Evolutionary conservation across 2,888 invertebrate genomes (phyloP).

Genomic region (Cosmia pyralina): DNA sequence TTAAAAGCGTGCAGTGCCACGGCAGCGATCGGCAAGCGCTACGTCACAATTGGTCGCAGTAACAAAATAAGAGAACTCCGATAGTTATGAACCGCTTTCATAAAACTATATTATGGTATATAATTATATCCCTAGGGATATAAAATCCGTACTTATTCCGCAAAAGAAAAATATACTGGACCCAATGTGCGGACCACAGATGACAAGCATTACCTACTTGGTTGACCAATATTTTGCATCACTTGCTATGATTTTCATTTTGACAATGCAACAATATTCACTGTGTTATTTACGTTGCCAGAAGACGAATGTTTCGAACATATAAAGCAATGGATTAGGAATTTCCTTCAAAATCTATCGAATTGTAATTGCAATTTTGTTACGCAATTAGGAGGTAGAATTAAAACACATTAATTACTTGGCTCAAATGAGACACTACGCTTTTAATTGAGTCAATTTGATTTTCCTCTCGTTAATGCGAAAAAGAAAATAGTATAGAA

Average conservation of each 20-base stretch:
- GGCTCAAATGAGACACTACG: not conserved
- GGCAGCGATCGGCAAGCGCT: no score
- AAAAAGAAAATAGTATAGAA: no score
- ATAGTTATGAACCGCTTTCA: no score
- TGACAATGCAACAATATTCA: not conserved
- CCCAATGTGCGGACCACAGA: not conserved
- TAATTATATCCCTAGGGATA: no score
- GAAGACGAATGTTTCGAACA: not conserved
- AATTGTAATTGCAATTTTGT: not conserved
- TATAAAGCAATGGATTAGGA: not conserved
- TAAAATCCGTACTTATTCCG: not conserved
- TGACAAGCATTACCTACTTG: not conserved
- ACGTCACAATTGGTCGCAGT: no score
- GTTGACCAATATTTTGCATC: not conserved
- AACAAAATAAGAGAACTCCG: no score
- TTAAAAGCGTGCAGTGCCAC: no score
- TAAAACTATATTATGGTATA: no score
- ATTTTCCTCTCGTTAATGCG: not conserved
- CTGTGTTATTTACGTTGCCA: not conserved
- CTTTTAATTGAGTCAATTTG: not conserved
- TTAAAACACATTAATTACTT: not conserved
- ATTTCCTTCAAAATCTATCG: not conserved
- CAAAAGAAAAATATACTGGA: not conserved
- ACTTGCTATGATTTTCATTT: not conserved
- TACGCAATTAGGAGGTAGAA: not conserved